Evolutionary conservation across 2,797 vertebrate species (phyloP), one percentile per base, ranked within the genome.

Genomic region (Brachyrhaphis roseni): DNA sequence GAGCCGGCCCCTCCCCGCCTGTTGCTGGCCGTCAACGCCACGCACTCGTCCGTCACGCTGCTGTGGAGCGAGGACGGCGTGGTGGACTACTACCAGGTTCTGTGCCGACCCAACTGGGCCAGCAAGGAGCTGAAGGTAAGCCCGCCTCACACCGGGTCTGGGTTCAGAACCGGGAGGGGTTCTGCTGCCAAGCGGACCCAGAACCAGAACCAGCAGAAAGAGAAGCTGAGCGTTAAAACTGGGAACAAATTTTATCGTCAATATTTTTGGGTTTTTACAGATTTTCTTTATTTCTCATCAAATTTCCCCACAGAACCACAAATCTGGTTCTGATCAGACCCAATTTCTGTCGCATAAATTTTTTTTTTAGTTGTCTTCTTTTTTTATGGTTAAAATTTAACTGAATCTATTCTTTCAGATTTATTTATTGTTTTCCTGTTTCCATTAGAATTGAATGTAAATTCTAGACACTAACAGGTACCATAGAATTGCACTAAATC

Each of bases 41-140:
- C 97, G 0, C 97, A 97, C 91, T 97, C 97, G 0, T 96, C 98
- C 0, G 96, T 99, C 84, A 99, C 97, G 4, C 93, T 99, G 90
- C 95, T 99, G 76, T 99, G 98, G 98, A 97, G 95, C 0, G 97
- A 98, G 91, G 97, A 98, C 20, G 98, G 98, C 15, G 95, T 99
- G 10, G 97, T 97, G 10, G 98, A 99, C 92, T 97, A 97, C 90
- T 99, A 97, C 82, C 96, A 98, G 93, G 95, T 99, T 43, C 84
- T 94, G 86, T 99, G 98, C 83, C 96, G 95, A 75, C 92, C 94
- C 77, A 82, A 90, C 84, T 91, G 91, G 28, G 86, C 93, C 79
- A 92, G 91, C 79, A 90, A 84, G 47, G 92, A 95, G 26, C 90
- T 89, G 12, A 95, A 95, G 92, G 95, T 95, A 89, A 87, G 70